Conservation (phyloP, 2,888 invertebrate species). For the Caenorhabditis afra region DNA sequence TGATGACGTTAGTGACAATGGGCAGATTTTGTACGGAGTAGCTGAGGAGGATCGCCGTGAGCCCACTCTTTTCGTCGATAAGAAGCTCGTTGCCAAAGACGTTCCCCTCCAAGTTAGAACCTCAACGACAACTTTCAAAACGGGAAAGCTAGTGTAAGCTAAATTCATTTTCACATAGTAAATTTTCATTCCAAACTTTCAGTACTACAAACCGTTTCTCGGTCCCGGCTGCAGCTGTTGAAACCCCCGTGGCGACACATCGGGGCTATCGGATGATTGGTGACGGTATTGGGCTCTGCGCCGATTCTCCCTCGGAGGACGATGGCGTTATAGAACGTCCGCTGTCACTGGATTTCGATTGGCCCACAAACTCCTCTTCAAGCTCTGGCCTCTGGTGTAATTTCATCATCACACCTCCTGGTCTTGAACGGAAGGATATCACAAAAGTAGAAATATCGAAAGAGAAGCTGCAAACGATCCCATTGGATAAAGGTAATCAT, state of each 20-base stretch:
- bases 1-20: conserved; percentile 45
- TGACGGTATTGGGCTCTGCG: background rate
- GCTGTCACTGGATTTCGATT: background rate
- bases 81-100: conserved; percentile 19
- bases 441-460: conserved; percentile 13
- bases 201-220: conserved; percentile 31
- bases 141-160: conserved; percentile 28
- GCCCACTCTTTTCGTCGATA: conserved; percentile 22
- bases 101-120: background rate
- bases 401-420: conserved; percentile 21
- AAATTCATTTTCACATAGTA: background rate
- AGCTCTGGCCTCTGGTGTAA: conserved; percentile 44
- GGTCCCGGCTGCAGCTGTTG: background rate
- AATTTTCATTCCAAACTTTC: background rate
- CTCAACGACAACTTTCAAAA: background rate
- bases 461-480: conserved; percentile 32
- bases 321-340: background rate
- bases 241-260: conserved; percentile 1
- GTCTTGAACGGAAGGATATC: background rate
- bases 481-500: conserved; percentile 1
- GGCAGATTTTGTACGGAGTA: conserved; percentile 46
- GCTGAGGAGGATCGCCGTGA: conserved; percentile 7
- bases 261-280: conserved; percentile 31
- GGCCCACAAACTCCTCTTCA: background rate
- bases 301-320: conserved; percentile 11